phyloP scores from a whole-genome alignment of 1,140 invertebrate species.

The Monomorium pharaonis region DNA sequence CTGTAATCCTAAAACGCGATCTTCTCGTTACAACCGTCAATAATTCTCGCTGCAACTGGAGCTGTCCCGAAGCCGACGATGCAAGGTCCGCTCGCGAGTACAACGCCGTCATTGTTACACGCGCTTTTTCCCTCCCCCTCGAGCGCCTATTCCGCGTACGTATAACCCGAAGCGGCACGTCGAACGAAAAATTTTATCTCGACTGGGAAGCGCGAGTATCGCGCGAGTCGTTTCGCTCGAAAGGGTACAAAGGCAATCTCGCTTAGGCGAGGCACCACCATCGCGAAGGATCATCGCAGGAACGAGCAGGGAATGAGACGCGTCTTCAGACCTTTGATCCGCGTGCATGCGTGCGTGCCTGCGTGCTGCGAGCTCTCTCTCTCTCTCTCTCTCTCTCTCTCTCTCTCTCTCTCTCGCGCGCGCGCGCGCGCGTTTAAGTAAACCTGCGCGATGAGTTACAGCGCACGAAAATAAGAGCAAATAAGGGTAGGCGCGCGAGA shows the following conservation, averaged over 20 bases:
- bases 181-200: slow-evolving; percentile 48
- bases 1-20: neutral
- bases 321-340: slow-evolving; percentile 64
- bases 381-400: no score
- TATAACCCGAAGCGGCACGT: slow-evolving; percentile 21
- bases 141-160: slow-evolving; percentile 7
- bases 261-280: slow-evolving; percentile 59
- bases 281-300: slow-evolving; percentile 51
- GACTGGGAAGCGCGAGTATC: slow-evolving; percentile 40
- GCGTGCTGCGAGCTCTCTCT: neutral
- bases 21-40: neutral
- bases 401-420: no score
- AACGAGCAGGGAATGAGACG: slow-evolving; percentile 40
- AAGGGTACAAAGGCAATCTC: slow-evolving; percentile 62
- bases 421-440: slow-evolving; percentile 53
- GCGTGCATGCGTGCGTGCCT: slow-evolving; percentile 13
- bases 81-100: neutral
- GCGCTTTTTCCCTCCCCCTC: slow-evolving; percentile 4
- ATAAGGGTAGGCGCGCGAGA: slow-evolving; percentile 16
- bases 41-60: neutral
- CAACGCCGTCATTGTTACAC: slow-evolving; percentile 38
- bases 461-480: slow-evolving; percentile 66
- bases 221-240: slow-evolving; percentile 53
- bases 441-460: slow-evolving; percentile 65
- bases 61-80: neutral